phyloP scores from a whole-genome alignment of 1,140 invertebrate species.

The Argopecten irradians region DNA sequence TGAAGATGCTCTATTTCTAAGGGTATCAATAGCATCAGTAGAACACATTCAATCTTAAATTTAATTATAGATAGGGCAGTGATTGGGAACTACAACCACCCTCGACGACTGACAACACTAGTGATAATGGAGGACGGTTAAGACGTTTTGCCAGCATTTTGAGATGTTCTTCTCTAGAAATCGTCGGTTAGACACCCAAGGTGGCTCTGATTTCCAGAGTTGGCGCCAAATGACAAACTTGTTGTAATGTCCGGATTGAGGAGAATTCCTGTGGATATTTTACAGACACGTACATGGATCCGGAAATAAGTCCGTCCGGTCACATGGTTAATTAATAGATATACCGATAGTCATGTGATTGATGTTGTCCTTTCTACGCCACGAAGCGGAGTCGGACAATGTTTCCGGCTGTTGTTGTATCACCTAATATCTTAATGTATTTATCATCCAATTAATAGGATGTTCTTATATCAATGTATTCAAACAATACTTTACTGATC shows the following conservation, averaged over 20 bases:
- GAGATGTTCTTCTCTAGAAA: background rate
- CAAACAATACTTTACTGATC: background rate
- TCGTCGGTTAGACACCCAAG: constrained; percentile 1
- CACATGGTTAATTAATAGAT: constrained; percentile 23
- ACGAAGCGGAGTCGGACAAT: background rate
- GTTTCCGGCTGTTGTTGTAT: background rate
- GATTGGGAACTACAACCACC: background rate
- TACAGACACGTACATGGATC: background rate
- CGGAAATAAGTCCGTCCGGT: background rate
- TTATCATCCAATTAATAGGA: background rate
- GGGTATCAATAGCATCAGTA: background rate
- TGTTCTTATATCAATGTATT: background rate
- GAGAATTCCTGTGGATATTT: background rate
- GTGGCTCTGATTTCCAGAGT: background rate
- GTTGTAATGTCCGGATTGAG: constrained; percentile 20
- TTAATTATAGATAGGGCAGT: constrained; percentile 1
- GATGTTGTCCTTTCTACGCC: background rate
- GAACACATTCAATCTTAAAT: background rate
- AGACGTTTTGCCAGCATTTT: constrained; percentile 8
- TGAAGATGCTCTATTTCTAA: background rate
- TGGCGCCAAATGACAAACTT: constrained; percentile 15
- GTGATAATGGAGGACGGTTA: constrained; percentile 4
- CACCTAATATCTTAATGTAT: background rate
- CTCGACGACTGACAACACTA: constrained; percentile 5
- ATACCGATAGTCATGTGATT: background rate